A percentile compares a stretch with the other conserved stretches of the same genome.
Evolutionary conservation across 2,113 vertebrate species (phyloP).

Genomic region (Narcine bancroftii): DNA sequence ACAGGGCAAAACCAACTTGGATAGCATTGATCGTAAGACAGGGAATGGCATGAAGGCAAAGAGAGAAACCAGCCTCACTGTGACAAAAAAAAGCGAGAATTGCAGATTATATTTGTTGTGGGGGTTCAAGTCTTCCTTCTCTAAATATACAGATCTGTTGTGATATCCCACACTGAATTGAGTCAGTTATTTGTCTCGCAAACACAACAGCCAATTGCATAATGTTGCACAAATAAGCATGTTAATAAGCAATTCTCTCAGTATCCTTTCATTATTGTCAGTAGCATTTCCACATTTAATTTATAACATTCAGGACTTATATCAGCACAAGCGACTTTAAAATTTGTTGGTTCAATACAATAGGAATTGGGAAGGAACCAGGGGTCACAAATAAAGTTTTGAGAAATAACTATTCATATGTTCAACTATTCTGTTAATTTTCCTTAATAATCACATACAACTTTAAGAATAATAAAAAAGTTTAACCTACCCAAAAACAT

Average conservation of each 20-base stretch:
- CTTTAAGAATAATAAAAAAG: slow-evolving; percentile 10
- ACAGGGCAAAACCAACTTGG: slow-evolving; percentile 69
- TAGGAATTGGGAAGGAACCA: neutral
- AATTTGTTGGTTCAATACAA: neutral
- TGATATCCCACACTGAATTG: too few species aligned
- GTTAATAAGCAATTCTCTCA: too few species aligned
- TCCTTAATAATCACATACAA: neutral
- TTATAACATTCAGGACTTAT: neutral
- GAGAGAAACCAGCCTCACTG: slow-evolving; percentile 72
- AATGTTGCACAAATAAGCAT: too few species aligned
- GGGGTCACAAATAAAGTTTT: neutral
- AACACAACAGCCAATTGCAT: too few species aligned
- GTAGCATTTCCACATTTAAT: neutral
- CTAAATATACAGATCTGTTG: neutral
- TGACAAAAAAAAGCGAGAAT: slow-evolving; percentile 39
- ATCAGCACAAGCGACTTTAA: neutral
- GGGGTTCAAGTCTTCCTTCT: neutral
- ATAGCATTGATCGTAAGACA: slow-evolving; percentile 84
- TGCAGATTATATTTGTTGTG: neutral
- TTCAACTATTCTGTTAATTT: neutral
- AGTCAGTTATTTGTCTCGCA: too few species aligned
- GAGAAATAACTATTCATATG: neutral
- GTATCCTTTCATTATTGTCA: too few species aligned
- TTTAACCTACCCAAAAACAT: slow-evolving; percentile 82
- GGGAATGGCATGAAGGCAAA: slow-evolving; percentile 75